These are phyloP conservation scores for Gadopsis bispinosus DNA, from an alignment of 2,797 vertebrate species.

Conservation along the genomic window DNA sequence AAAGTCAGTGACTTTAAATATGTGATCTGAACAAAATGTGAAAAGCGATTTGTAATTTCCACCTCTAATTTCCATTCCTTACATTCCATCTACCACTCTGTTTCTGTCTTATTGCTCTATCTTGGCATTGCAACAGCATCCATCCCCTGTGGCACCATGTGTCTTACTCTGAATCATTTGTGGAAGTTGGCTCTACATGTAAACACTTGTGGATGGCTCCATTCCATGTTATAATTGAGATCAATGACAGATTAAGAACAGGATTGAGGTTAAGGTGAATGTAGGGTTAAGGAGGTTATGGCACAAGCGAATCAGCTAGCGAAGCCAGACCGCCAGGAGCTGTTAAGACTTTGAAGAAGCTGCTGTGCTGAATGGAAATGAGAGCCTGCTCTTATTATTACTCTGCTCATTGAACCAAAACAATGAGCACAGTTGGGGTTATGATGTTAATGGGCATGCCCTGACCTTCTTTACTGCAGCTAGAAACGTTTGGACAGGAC, in stretches of 20 bases:
- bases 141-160: neutral
- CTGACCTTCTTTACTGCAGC: conserved; percentile 42
- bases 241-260: conserved; percentile 67
- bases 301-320: conserved; percentile 34
- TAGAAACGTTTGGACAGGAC: conserved; percentile 35
- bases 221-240: conserved; percentile 37
- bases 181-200: conserved; percentile 15
- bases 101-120: neutral
- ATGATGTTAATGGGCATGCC: conserved; percentile 32
- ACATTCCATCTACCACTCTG: neutral
- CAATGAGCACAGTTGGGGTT: conserved; percentile 18
- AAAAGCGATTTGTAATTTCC: neutral
- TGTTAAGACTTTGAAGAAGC: conserved; percentile 31
- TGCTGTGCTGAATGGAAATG: conserved; percentile 46
- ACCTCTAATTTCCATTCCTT: neutral
- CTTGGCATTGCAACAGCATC: neutral
- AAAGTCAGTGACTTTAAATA: no score
- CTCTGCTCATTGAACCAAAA: conserved; percentile 39
- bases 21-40: no score
- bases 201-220: conserved; percentile 21
- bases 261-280: conserved; percentile 61
- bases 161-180: neutral
- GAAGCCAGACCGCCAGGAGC: conserved; percentile 27
- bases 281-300: conserved; percentile 51
- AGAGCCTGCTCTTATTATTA: conserved; percentile 35